Evolutionary conservation across 2,888 invertebrate species (phyloP).

Genomic region (Megalurothrips usitatus): DNA sequence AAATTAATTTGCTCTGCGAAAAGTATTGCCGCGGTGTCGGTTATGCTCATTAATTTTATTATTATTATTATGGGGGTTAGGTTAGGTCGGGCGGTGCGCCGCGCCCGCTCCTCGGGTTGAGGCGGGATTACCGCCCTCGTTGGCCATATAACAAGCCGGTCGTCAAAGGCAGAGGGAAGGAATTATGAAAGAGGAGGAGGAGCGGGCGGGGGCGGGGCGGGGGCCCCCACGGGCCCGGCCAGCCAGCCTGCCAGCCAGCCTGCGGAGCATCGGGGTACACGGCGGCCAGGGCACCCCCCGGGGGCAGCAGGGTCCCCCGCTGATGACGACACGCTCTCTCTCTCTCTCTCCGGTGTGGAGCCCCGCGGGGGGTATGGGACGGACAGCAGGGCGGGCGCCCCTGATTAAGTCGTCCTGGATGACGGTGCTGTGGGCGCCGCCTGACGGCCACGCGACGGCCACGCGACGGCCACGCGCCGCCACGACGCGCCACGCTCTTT

Average conservation of each 20-base stretch:
- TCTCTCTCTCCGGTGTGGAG: too few relatives aligned
- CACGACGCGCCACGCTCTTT: neutral
- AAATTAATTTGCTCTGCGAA: too few relatives aligned
- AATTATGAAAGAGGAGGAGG: conserved; percentile 6
- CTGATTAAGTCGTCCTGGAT: too few relatives aligned
- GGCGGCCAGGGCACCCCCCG: neutral
- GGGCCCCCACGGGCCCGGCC: neutral
- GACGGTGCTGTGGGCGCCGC: neutral
- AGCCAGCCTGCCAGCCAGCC: neutral
- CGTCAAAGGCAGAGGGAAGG: conserved; percentile 5
- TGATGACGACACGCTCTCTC: too few relatives aligned
- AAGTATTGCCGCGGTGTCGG: too few relatives aligned
- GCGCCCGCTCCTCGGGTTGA: too few relatives aligned
- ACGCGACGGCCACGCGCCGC: neutral
- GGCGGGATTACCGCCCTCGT: neutral
- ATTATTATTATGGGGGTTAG: too few relatives aligned
- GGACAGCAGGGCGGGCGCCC: too few relatives aligned
- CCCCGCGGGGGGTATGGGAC: too few relatives aligned
- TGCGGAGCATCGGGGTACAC: neutral
- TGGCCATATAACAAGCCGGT: neutral
- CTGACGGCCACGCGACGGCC: neutral
- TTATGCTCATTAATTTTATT: too few relatives aligned
- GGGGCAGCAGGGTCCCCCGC: neutral
- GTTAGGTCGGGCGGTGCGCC: too few relatives aligned
- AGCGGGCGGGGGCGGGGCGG: neutral